Evolutionary conservation across 2,888 invertebrate genomes (phyloP), one percentile per base, ranked within the genome.

Genomic region (Oeneis ivallda): DNA sequence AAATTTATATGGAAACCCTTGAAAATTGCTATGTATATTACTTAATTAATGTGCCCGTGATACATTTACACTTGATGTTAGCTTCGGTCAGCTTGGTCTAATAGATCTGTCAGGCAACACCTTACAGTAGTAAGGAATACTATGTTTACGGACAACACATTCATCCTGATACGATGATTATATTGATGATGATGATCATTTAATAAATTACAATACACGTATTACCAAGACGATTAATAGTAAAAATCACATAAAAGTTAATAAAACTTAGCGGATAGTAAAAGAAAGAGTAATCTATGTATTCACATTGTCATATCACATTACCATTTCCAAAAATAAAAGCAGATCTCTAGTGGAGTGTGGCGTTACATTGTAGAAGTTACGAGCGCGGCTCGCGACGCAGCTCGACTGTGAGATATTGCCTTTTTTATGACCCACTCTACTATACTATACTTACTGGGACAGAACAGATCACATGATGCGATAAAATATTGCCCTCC

Each of bases 391-490:
- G 85, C 86, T 81, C 86, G 79, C 83, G 81, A 79, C 86, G 84
- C 89, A 82, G 87, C 85, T 92, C 91, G 85, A 90, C 91, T 86
- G 92, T 90, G 89, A 92, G 88, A 92, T 90, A 92, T 92, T 91
- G 85, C 91, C 85, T 91, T 92, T 92, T 92, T 91, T 91, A 92
- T 89, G 84, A 80, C 90, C 86, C 89, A 89, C 90, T 90, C 87
- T 87, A 85, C 89, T 89, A 88, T 88, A 88, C 77, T 78, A 79
- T 76, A 79, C 86, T 89, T 89, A 85, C 86, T 85, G 84, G 88
- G 86, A 89, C 87, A 90, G 87, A 90, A 90, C 87, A 90, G 91
- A 91, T 91, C 91, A 90, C 90, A 91, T 89, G 89, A 89, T 91
- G 84, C 89, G 86, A 91, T 92, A 90, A 92, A 91, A 92, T 90